Conservation (phyloP, 2,113 vertebrate genomes). For the Elanus axillaris region DNA sequence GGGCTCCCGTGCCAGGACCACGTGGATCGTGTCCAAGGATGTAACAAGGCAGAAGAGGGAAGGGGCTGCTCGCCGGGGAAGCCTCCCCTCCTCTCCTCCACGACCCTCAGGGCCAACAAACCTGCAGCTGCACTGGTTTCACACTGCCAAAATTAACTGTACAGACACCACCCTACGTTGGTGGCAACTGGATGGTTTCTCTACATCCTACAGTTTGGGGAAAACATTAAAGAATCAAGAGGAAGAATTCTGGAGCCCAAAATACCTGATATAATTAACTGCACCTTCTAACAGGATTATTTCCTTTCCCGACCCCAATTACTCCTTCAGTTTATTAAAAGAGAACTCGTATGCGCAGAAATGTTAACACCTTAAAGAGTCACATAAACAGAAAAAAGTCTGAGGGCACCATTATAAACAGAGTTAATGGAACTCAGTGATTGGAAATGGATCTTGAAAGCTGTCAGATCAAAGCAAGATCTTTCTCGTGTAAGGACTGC, state of each 20-base stretch:
- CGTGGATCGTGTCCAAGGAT: rapidly evolving
- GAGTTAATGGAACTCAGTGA: slow-evolving; percentile 40
- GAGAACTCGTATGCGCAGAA: background rate
- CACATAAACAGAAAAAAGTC: slow-evolving; percentile 28
- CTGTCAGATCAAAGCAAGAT: slow-evolving; percentile 61
- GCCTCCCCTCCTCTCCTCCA: background rate
- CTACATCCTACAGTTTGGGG: background rate
- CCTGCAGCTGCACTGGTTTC: background rate
- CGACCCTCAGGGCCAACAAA: rapidly evolving
- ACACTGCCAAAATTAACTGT: background rate
- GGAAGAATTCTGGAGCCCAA: background rate
- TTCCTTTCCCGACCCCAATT: slow-evolving; percentile 33
- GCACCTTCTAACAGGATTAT: background rate
- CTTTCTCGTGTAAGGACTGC: background rate
- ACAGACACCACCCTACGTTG: background rate
- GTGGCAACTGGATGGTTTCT: background rate
- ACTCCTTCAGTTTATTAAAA: slow-evolving; percentile 24
- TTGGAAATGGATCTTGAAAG: slow-evolving; percentile 62
- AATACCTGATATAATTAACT: slow-evolving; percentile 25
- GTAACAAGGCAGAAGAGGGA: too few relatives aligned
- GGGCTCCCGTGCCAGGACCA: background rate
- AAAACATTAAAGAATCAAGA: background rate
- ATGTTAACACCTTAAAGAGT: slow-evolving; percentile 19
- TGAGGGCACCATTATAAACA: slow-evolving; percentile 44
- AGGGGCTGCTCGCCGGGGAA: background rate